These are phyloP conservation scores for Anseranas semipalmata DNA, from an alignment of 2,113 vertebrate genomes.

Conservation along the genomic window DNA sequence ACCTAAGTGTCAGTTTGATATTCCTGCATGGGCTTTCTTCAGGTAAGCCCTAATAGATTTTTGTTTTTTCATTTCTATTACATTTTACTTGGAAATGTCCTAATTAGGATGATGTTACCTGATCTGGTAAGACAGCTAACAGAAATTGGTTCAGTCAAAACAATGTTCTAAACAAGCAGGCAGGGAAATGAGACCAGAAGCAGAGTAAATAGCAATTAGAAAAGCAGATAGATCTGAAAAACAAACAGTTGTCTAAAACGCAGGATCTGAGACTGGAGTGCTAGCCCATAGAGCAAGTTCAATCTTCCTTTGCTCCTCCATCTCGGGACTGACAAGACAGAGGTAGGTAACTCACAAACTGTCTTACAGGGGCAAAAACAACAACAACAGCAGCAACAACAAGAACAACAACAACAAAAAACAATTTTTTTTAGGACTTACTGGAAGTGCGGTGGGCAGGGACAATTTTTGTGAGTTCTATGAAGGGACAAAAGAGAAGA, in stretches of 20 bases:
- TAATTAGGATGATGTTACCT: background rate
- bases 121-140: background rate
- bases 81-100: background rate
- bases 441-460: background rate
- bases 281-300: background rate
- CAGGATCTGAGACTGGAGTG: background rate
- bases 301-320: background rate
- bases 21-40: background rate
- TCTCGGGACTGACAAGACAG: background rate
- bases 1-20: background rate
- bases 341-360: background rate
- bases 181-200: background rate
- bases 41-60: background rate
- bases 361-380: background rate
- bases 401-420: no score
- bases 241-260: background rate
- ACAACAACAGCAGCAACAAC: no score
- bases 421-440: background rate
- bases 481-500: background rate
- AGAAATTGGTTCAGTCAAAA: background rate
- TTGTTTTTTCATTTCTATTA: background rate
- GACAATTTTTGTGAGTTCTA: background rate
- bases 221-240: background rate
- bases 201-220: background rate
- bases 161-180: background rate